Evolutionary conservation across 2,797 vertebrate species (phyloP), one percentile per base, ranked within the genome.

Genomic region (Sphenopsis melanotis): DNA sequence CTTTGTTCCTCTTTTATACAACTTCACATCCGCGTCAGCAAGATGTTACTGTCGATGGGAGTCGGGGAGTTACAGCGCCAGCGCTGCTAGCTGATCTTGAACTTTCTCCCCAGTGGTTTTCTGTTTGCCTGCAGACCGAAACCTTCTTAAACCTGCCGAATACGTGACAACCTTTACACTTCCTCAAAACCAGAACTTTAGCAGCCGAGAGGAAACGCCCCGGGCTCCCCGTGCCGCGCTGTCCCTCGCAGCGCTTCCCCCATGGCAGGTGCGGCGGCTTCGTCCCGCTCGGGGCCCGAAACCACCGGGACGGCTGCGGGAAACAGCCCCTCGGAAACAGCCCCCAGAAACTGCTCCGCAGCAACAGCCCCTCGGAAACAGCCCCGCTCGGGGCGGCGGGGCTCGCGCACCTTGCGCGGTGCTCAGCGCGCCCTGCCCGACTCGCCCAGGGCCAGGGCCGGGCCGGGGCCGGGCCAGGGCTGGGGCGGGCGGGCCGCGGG

Each of bases 151-250:
- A 8, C 10, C 29, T 8, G 34, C n/a, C 12, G 19, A 32, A 4
- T 4, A 7, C 0, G 6, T 0, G 18, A 24, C 42, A 65, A 1
- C 20, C 14, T 26, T 32, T 4, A 4, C 17, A 4, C 55, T 74
- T 70, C 59, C 89, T 37, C 78, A 53, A 20, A 30, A 1, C 1
- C 2, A 20, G 65, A 24, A 0, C 29, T 26, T 4, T 0, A 15
- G 8, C n/a, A 11, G 60, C 1, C 5, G 2, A 3, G 10, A 46
- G 27, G 13, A 15, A 15, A 1, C 3, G 6, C 12, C 11, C 36
- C 1, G 14, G 11, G 59, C 3, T 92, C 69, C 66, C 32, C 4
- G 0, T 1, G 20, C 16, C 39, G 1, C 7, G 27, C 41, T 2
- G 44, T 6, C 26, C 16, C 26, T 1, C 9, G 1, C 64, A 4